Conservation (phyloP, 2,888 invertebrate genomes). For the Stenoptilia bipunctidactyla region DNA sequence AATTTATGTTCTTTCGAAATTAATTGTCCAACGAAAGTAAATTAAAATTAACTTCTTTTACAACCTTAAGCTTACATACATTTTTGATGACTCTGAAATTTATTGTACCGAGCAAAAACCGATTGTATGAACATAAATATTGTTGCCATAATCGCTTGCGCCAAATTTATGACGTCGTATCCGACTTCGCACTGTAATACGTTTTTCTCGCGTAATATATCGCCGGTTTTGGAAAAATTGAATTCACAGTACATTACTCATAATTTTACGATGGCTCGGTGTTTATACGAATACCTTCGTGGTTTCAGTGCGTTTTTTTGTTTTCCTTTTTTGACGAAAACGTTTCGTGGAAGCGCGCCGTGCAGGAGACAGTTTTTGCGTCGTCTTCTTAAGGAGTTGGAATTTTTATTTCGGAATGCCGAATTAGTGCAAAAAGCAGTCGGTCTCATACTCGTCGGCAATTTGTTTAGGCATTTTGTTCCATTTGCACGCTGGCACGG, state of each 20-base stretch:
- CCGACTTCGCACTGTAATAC: background rate
- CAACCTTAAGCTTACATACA: too few relatives aligned
- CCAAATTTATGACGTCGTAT: background rate
- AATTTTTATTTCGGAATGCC: conserved; percentile 71
- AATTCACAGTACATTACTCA: background rate
- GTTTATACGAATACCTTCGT: background rate
- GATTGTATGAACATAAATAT: too few relatives aligned
- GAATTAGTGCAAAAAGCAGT: conserved; percentile 67
- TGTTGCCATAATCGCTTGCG: too few relatives aligned
- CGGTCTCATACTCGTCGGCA: conserved; percentile 47
- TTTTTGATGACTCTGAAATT: too few relatives aligned
- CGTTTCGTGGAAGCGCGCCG: conserved; percentile 36
- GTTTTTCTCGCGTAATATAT: background rate
- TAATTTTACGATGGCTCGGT: background rate
- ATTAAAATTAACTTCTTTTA: too few relatives aligned
- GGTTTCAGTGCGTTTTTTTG: conserved; percentile 21
- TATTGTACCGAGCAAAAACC: too few relatives aligned
- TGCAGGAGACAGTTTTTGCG: conserved; percentile 43
- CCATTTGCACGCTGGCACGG: conserved; percentile 37
- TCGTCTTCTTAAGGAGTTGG: conserved; percentile 51
- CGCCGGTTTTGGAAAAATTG: background rate
- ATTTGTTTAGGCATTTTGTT: conserved; percentile 69
- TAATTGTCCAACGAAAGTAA: too few relatives aligned
- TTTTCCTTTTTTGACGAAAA: conserved; percentile 24
- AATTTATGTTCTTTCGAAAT: too few relatives aligned